These are phyloP conservation scores for Zelleria hepariella DNA, from an alignment of 2,888 invertebrate species.

Conservation along the genomic window DNA sequence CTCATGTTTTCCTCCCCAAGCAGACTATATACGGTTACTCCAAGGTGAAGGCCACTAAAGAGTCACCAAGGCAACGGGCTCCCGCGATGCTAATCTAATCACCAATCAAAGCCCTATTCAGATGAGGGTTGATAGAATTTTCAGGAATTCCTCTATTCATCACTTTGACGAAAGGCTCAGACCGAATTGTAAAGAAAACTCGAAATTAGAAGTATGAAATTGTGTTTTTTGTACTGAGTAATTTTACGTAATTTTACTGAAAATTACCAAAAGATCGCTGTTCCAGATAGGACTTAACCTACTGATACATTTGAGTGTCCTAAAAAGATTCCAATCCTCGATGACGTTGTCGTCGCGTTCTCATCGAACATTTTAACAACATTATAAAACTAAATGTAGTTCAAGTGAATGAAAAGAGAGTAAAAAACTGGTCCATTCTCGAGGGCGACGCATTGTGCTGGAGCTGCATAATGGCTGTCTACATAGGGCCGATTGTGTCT, in stretches of 20 bases:
- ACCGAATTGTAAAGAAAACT: not conserved
- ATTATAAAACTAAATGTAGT: constrained; percentile 39
- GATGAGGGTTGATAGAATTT: not conserved
- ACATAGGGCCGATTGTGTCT: constrained; percentile 60
- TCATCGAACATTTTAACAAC: constrained; percentile 21
- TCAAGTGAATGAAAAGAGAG: constrained; percentile 37
- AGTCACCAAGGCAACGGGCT: constrained; percentile 34
- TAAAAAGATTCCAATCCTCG: not conserved
- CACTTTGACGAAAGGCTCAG: not conserved
- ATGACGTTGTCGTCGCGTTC: not conserved
- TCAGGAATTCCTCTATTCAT: not conserved
- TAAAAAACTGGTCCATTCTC: constrained; percentile 24
- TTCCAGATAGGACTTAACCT: not conserved
- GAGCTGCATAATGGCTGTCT: constrained; percentile 62
- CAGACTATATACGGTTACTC: constrained; percentile 36
- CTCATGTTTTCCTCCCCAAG: not conserved
- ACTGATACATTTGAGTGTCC: not conserved
- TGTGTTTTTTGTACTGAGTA: not conserved
- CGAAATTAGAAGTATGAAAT: not conserved
- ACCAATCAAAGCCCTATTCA: constrained; percentile 25
- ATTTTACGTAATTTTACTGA: not conserved
- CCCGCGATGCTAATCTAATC: constrained; percentile 24
- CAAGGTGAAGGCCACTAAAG: constrained; percentile 47
- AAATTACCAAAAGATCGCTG: not conserved
- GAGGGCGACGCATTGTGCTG: constrained; percentile 40